phyloP scores from a whole-genome alignment of 2,888 invertebrate species.

The Nymphalis c-album region DNA sequence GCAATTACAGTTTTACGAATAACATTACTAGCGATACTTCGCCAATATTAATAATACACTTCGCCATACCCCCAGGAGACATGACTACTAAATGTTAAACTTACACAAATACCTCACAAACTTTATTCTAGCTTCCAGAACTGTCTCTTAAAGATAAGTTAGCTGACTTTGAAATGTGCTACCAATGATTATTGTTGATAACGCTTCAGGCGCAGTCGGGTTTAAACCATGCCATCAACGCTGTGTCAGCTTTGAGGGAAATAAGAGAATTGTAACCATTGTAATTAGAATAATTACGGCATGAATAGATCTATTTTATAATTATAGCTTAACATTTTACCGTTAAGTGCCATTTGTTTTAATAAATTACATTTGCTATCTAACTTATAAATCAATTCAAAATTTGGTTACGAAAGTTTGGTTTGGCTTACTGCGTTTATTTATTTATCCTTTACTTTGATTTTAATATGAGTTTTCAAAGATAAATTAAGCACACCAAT shows the following conservation, averaged over 20 bases:
- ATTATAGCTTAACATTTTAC: constrained; percentile 17
- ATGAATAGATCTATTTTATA: constrained; percentile 19
- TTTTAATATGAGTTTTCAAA: not conserved
- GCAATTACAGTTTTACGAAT: too few relatives aligned
- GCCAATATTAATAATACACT: too few relatives aligned
- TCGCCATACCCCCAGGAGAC: constrained; percentile 12
- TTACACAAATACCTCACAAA: constrained; percentile 20
- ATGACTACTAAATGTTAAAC: constrained; percentile 22
- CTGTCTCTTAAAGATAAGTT: constrained; percentile 24
- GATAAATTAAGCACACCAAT: not conserved
- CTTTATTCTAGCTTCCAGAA: constrained; percentile 22
- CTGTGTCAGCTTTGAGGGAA: constrained; percentile 14
- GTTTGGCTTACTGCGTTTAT: not conserved
- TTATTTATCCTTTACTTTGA: not conserved
- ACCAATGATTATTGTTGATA: constrained; percentile 34
- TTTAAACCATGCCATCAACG: constrained; percentile 19
- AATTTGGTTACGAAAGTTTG: not conserved
- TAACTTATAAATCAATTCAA: constrained; percentile 1
- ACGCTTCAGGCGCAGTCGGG: constrained; percentile 25
- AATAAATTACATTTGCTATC: not conserved
- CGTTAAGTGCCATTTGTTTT: constrained; percentile 6
- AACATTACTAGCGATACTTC: too few relatives aligned
- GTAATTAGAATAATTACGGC: constrained; percentile 30
- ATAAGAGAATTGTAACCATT: constrained; percentile 12
- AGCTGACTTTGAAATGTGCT: constrained; percentile 34